Conservation (phyloP, 35 echinoderm and acorn worm genomes). For the Diadema setosum region DNA sequence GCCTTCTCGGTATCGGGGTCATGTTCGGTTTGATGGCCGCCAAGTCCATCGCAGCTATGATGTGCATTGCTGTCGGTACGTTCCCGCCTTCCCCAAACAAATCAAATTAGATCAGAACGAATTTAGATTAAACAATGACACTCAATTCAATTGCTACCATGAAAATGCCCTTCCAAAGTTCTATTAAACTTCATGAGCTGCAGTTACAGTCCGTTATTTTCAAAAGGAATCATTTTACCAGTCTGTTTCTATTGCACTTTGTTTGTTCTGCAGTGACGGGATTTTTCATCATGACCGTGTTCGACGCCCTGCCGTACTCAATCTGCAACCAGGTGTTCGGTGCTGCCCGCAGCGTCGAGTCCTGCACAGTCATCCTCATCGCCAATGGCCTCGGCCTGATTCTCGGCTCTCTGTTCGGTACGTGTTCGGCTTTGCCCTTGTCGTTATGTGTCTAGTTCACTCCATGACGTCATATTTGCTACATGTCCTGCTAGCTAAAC, state of each 20-base stretch:
- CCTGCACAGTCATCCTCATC: slow-evolving; percentile 59
- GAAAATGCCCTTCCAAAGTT: too few relatives aligned
- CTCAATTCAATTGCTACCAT: too few relatives aligned
- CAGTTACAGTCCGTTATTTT: too few relatives aligned
- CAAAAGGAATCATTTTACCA: too few relatives aligned
- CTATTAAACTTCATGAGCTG: too few relatives aligned
- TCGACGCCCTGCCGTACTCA: slow-evolving; percentile 73
- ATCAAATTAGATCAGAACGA: too few relatives aligned
- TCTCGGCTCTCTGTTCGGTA: slow-evolving; percentile 79
- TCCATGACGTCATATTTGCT: too few relatives aligned
- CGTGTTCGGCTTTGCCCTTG: neutral
- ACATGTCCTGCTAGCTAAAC: too few relatives aligned
- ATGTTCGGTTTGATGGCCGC: slow-evolving; percentile 64
- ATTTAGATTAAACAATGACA: too few relatives aligned
- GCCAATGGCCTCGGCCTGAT: slow-evolving; percentile 82
- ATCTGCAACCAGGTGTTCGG: slow-evolving; percentile 83
- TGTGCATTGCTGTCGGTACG: slow-evolving; percentile 70
- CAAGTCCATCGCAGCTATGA: slow-evolving; percentile 41
- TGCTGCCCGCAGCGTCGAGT: slow-evolving; percentile 41
- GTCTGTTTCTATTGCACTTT: too few relatives aligned
- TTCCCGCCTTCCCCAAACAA: neutral
- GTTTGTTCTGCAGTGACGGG: slow-evolving; percentile 57
- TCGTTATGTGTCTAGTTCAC: too few relatives aligned
- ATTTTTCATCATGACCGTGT: slow-evolving; percentile 69
- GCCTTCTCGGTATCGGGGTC: slow-evolving; percentile 61